phyloP scores from a whole-genome alignment of 2,888 invertebrate species.

The Euzophera pinguis region DNA sequence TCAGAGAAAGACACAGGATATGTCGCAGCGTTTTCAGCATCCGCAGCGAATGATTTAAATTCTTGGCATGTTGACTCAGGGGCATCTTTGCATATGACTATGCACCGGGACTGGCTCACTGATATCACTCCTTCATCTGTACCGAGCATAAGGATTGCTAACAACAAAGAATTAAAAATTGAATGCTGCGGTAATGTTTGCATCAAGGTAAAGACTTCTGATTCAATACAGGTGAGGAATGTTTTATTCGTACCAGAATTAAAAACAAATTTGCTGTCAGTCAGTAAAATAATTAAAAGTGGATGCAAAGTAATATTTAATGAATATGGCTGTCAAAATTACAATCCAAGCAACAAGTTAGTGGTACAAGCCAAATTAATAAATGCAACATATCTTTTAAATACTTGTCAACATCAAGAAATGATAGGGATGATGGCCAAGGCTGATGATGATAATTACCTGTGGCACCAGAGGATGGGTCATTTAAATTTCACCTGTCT shows the following conservation, averaged over 20 bases:
- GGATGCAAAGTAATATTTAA: background rate
- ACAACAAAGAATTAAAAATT: background rate
- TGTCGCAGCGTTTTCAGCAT: background rate
- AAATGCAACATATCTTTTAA: background rate
- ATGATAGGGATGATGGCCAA: conserved; percentile 16
- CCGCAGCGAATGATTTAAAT: background rate
- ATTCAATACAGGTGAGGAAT: background rate
- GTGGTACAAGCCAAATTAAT: background rate
- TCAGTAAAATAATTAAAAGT: background rate
- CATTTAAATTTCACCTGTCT: conserved; percentile 20
- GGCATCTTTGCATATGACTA: background rate
- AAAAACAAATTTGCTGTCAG: background rate
- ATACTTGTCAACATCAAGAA: background rate
- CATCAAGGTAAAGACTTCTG: background rate
- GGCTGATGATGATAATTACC: conserved; percentile 16
- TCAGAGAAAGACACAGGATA: background rate
- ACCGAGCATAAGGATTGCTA: background rate
- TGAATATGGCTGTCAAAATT: background rate
- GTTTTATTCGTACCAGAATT: background rate
- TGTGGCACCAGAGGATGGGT: conserved; percentile 22
- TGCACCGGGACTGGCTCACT: background rate
- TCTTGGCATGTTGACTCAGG: background rate
- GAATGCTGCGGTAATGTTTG: background rate
- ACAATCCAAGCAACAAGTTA: background rate
- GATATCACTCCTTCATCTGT: background rate